phyloP scores from a whole-genome alignment of 2,113 vertebrate genomes.

The Tricholaema leucomelas region DNA sequence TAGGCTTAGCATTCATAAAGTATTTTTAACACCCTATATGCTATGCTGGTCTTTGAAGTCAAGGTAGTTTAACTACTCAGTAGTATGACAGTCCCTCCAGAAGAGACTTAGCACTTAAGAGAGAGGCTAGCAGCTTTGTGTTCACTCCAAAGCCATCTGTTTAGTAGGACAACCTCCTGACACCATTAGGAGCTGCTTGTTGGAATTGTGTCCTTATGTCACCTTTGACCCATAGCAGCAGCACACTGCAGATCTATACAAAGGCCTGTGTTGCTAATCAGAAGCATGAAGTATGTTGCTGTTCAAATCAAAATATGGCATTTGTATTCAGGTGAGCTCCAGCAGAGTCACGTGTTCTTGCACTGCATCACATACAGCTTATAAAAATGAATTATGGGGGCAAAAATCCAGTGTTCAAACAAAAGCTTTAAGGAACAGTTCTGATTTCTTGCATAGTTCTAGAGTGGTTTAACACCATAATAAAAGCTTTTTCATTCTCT shows the following conservation, averaged over 20 bases:
- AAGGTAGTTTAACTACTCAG: not conserved
- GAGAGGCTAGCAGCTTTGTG: not conserved
- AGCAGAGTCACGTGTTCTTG: not conserved
- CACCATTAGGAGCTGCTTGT: not conserved
- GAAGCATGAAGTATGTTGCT: not conserved
- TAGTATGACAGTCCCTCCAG: not conserved
- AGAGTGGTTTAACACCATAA: not conserved
- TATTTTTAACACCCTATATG: not conserved
- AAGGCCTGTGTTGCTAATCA: accelerated
- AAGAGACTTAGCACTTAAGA: not conserved
- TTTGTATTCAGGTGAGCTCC: not conserved
- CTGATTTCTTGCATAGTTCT: not conserved
- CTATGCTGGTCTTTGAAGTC: not conserved
- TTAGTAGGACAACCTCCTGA: not conserved
- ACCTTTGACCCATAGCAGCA: not conserved
- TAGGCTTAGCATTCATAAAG: not conserved
- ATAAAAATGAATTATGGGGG: not conserved
- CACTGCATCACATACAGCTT: not conserved
- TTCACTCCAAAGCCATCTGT: not conserved
- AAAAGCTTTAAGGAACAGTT: not conserved
- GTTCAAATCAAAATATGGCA: not conserved
- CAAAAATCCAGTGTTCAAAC: not conserved
- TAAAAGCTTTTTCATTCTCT: not conserved
- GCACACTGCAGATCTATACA: not conserved
- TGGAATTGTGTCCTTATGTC: not conserved